Base-by-base conservation (phyloP, 2,113 vertebrate species). In the Casuarius casuarius region DNA sequence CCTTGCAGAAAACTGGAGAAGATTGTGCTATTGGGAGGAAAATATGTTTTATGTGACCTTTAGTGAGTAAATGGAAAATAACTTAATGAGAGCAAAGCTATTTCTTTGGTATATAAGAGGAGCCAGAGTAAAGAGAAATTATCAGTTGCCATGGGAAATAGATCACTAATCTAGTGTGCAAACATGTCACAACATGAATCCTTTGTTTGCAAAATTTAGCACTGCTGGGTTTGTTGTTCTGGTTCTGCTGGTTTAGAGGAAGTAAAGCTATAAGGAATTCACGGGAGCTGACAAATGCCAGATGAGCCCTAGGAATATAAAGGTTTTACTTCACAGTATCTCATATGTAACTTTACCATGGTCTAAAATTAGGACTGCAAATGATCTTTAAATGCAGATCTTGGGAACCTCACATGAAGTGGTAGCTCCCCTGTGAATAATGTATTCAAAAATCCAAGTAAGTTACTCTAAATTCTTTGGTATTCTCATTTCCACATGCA, bases 401-500 rank as follows among this genome's bases (percentile, higher is more conserved):
- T 62, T 62, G 59, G 59, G 66, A 71, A 58, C 22, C 17, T 66
- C 18, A 20, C 9, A 2, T 19, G 74, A 87, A 33, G 33, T 11
- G 4, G 20, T 51, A 22, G 26, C 33, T 67, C 16, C 2, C 1
- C 48, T 76, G 31, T 5, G 21, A 68, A 73, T 54, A 29, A 29
- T 23, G 22, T 38, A 16, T 78, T 21, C 6, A 44, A 42, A 76
- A 38, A 49, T 44, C 23, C 33, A n/a, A 54, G 33, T 10, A 31
- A n/a, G 10, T 76, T 19, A 1, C 18, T 13, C 48, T 68, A 26
- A n/a, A 9, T 68, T 84, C 58, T 70, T 40, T 2, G 3, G 5
- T 42, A 23, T 25, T 76, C 0, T 0, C 3, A 3, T 40, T 76
- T 79, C 44, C 33, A 61, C 0, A 0, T 19, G 11, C 49, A 9